phyloP scores from a whole-genome alignment of 2,888 invertebrate species.

The Labia minor region DNA sequence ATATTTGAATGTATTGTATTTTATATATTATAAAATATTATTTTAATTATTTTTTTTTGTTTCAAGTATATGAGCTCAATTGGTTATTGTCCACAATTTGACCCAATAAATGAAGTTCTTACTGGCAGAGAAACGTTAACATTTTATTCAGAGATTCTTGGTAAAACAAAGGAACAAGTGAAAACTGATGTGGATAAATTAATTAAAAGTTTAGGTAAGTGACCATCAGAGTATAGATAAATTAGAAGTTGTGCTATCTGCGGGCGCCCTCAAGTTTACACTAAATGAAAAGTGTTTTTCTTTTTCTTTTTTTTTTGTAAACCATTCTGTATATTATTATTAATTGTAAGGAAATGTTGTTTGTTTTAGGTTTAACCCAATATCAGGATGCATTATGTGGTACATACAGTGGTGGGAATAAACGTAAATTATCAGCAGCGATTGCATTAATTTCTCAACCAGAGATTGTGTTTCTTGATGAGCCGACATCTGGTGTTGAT shows the following conservation, averaged over 20 bases:
- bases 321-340: too few species aligned
- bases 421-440: constrained; percentile 64
- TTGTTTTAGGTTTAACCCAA: background rate
- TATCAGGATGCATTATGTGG: constrained; percentile 22
- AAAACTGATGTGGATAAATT: constrained; percentile 25
- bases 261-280: background rate
- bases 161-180: constrained; percentile 34
- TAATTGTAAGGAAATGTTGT: too few species aligned
- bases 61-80: constrained; percentile 32
- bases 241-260: too few species aligned
- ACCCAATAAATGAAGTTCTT: constrained; percentile 38
- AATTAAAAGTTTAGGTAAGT: constrained; percentile 28
- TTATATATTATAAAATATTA: too few species aligned
- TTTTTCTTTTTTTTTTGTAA: too few species aligned
- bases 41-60: background rate
- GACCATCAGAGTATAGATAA: too few species aligned
- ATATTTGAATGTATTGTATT: too few species aligned
- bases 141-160: constrained; percentile 36
- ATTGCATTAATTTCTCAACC: constrained; percentile 60
- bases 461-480: constrained; percentile 58
- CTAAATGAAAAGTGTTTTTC: background rate
- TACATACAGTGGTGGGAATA: constrained; percentile 63
- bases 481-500: constrained; percentile 62
- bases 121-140: constrained; percentile 37
- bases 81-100: constrained; percentile 42